Evolutionary conservation across 2,113 vertebrate species (phyloP), one percentile per base, ranked within the genome.

Genomic region (Antigone vipio): DNA sequence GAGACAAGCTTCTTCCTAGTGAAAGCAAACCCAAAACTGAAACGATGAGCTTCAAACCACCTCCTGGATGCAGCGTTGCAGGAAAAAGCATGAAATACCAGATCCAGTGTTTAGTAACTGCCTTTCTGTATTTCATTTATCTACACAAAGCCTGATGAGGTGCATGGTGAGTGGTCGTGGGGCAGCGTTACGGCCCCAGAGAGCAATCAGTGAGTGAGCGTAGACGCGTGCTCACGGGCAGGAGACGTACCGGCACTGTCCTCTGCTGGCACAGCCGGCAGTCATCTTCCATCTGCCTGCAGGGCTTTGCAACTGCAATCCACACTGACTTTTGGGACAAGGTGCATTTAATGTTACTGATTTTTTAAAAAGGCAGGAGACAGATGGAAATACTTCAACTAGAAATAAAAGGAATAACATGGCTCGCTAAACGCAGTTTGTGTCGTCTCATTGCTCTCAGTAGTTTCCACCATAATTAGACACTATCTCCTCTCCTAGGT

Each of bases 241-340:
- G 85, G 27, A 81, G 53, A 44, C 0, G 52, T 5, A 24, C 72
- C 44, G 0, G 79, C 69, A 87, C 85, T 56, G 77, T 93, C 93
- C 95, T 93, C 83, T 94, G 82, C 85, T 85, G 91, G 93, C 82
- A 80, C 67, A 26, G 53, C 52, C 12, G 4, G 71, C 85, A 17
- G 23, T 16, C n/a, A 83, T 9, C 56, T 42, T n/a, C 62, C 56
- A 26, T 23, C 90, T 60, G 55, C 67, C 83, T 11, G 24, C 67
- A 38, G 77, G 72, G 45, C 73, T 89, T 38, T 45, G 77, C 64
- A 35, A 12, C 1, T 5, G 29, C 42, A 18, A 40, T 4, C 71
- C 74, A 53, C 27, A 30, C 50, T 23, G 21, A 24, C 32, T 63
- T 76, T 30, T 15, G 74, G 76, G 44, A 42, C 77, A 67, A 29